phyloP scores from a whole-genome alignment of 2,888 invertebrate genomes.

The Notocelia uddmanniana region DNA sequence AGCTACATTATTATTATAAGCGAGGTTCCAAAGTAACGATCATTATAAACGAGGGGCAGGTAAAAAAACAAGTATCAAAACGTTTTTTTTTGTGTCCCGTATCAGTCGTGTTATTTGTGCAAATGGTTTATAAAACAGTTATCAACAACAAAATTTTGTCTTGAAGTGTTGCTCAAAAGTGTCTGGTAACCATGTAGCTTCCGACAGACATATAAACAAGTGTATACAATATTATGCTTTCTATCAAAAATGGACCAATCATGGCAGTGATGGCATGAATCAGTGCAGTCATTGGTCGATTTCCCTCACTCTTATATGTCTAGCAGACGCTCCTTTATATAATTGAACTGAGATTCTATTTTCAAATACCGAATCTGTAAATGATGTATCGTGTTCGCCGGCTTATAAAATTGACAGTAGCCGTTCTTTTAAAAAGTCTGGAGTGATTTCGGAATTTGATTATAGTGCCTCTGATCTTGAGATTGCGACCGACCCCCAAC shows the following conservation, averaged over 20 bases:
- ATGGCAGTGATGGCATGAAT: constrained; percentile 79
- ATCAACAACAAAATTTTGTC: constrained; percentile 75
- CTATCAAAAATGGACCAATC: constrained; percentile 84
- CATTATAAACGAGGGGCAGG: constrained; percentile 77
- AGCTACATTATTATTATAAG: constrained; percentile 66
- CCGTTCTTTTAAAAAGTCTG: not conserved
- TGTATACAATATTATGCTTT: constrained; percentile 72
- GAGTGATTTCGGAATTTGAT: constrained; percentile 63
- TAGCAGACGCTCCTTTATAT: constrained; percentile 78
- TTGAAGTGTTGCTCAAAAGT: constrained; percentile 86
- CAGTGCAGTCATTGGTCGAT: constrained; percentile 85
- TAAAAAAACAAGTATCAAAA: constrained; percentile 83
- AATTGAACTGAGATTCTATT: constrained; percentile 73
- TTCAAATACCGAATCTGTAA: constrained; percentile 63
- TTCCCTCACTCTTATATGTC: constrained; percentile 80
- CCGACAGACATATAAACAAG: constrained; percentile 85
- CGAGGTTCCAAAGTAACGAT: constrained; percentile 71
- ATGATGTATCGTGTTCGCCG: not conserved
- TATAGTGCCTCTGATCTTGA: constrained; percentile 79
- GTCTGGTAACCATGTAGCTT: constrained; percentile 78
- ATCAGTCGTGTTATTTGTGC: constrained; percentile 85
- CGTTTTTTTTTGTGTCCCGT: constrained; percentile 84
- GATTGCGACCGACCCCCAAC: constrained; percentile 80
- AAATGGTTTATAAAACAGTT: constrained; percentile 77
- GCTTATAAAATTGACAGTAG: not conserved